These are phyloP conservation scores for Heterochromis multidens DNA, from an alignment of 2,113 vertebrate species.

Conservation along the genomic window DNA sequence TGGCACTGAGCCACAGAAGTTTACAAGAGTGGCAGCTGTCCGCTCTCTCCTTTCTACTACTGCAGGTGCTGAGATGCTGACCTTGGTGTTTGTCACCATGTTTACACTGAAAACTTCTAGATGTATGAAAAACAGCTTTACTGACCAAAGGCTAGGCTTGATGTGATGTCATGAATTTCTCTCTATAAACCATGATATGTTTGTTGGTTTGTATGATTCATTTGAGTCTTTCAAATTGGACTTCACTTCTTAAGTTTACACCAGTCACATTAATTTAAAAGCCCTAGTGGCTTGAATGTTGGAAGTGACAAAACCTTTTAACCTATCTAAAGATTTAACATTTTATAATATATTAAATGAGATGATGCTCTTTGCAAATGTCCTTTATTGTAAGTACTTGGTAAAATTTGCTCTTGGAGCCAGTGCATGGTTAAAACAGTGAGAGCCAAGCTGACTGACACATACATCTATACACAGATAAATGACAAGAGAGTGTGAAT, in stretches of 20 bases:
- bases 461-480: conserved; percentile 1
- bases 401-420: background rate
- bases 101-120: background rate
- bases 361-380: conserved; percentile 5
- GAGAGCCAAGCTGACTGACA: background rate
- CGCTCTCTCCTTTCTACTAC: background rate
- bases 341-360: background rate
- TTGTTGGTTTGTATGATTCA: background rate
- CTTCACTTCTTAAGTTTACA: accelerated
- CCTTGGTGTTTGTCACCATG: background rate
- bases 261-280: background rate
- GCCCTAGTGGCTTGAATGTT: background rate
- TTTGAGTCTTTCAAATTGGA: background rate
- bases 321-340: background rate
- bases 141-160: background rate
- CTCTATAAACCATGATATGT: background rate
- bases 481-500: conserved; percentile 16
- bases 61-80: background rate
- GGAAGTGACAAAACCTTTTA: background rate
- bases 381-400: background rate
- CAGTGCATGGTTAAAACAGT: background rate
- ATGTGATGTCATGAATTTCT: background rate
- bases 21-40: background rate
- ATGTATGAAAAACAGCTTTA: background rate
- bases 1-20: background rate